These are phyloP conservation scores for Crossaster papposus DNA, from an alignment of 53 echinoderm and acorn worm species.

Conservation along the genomic window DNA sequence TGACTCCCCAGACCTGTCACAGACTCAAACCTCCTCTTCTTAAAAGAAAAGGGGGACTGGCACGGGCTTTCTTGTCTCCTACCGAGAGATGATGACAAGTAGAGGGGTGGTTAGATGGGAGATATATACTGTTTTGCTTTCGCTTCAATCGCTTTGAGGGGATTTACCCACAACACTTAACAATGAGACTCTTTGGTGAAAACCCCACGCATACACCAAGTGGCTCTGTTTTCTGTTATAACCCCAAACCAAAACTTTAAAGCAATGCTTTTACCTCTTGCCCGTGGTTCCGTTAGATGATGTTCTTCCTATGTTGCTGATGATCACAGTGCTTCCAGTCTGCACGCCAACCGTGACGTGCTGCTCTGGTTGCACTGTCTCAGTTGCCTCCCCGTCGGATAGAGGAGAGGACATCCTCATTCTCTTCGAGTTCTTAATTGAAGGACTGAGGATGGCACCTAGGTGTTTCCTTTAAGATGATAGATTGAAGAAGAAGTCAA, in stretches of 20 bases:
- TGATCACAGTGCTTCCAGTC: neutral
- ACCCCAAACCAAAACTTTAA: neutral
- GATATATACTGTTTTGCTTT: too few species aligned
- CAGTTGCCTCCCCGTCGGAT: neutral
- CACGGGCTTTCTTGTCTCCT: neutral
- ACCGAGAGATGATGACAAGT: neutral
- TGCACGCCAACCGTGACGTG: neutral
- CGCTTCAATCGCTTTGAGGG: too few species aligned
- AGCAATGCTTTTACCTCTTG: neutral
- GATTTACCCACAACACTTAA: too few species aligned
- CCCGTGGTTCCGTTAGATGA: neutral
- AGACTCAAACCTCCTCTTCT: slow-evolving; percentile 17
- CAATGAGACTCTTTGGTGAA: too few species aligned
- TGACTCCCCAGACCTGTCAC: neutral
- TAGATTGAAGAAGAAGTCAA: neutral
- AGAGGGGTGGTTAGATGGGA: neutral
- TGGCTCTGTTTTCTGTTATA: too few species aligned
- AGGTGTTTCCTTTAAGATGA: slow-evolving; percentile 14
- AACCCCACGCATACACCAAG: too few species aligned
- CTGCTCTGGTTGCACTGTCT: neutral
- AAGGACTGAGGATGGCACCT: neutral
- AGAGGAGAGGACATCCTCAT: neutral
- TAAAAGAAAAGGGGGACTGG: neutral
- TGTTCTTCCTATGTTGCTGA: neutral
- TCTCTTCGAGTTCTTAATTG: neutral